Evolutionary conservation across 2,797 vertebrate species (phyloP), one percentile per base, ranked within the genome.

Genomic region (Distichodus sexfasciatus): DNA sequence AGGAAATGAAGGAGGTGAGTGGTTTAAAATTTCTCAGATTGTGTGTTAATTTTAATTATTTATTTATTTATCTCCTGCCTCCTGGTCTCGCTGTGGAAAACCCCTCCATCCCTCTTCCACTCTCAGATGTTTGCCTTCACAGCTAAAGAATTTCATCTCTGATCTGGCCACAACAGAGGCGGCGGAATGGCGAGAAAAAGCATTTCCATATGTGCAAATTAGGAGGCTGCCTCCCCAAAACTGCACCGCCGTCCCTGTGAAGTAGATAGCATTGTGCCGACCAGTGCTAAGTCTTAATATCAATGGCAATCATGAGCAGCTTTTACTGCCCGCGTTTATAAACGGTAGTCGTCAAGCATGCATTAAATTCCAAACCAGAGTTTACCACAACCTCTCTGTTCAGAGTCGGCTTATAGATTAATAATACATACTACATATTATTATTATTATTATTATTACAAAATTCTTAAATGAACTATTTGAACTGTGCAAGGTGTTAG

Each of bases 141-240:
- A 89, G 93, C 92, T 92, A 93, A 94, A 91, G 89, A 87, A 93
- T 93, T 87, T 86, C 93, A 94, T 94, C 95, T 95, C 95, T 94
- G 94, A 97, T 96, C 95, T 96, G 96, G 95, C 94, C 95, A 94
- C 94, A 94, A 92, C 93, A 95, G 93, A 95, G 95, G 90, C 93
- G 90, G 91, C 79, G 80, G 89, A 90, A 90, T 81, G 85, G 93
- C 83, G 90, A 93, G 92, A 94, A 93, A 94, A 93, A 94, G 92
- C 92, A 93, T 94, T 96, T 96, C 95, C 95, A 96, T 96, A 95
- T 96, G 96, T 94, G 94, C 93, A 94, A 95, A 96, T 96, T 94
- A 97, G 91, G 91, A 94, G 88, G 85, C 90, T 88, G 90, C 88
- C 90, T 90, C 89, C 87, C 92, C 90, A 89, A 91, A 91, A 91